These are phyloP conservation scores for Lysandra bellargus DNA, from an alignment of 2,888 invertebrate genomes.

Conservation along the genomic window DNA sequence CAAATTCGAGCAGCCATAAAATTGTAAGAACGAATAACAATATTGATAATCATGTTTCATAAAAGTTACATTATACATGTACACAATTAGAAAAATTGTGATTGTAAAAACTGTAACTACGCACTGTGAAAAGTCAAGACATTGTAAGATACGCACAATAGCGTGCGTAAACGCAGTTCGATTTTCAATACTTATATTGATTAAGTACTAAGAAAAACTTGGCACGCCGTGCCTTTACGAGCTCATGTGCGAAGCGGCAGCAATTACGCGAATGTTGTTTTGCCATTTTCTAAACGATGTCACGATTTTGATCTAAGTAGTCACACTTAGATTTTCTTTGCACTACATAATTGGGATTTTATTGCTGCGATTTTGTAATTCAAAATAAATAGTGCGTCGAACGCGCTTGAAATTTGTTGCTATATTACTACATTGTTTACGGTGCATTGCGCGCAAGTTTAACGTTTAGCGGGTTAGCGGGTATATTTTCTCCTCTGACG, in stretches of 20 bases:
- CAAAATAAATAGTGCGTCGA: slow-evolving; percentile 19
- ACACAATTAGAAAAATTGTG: neutral
- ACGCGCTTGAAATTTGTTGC: slow-evolving; percentile 22
- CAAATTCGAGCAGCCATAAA: no score
- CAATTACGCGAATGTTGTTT: slow-evolving; percentile 44
- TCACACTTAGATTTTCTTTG: slow-evolving; percentile 30
- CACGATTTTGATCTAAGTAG: slow-evolving; percentile 40
- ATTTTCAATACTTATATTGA: slow-evolving; percentile 69
- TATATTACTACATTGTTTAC: slow-evolving; percentile 24
- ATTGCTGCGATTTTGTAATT: slow-evolving; percentile 32
- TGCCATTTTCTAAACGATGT: slow-evolving; percentile 43
- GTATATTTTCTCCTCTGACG: neutral
- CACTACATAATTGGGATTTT: slow-evolving; percentile 29
- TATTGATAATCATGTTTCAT: no score
- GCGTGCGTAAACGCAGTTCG: slow-evolving; percentile 56
- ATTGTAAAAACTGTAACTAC: neutral
- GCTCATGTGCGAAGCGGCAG: slow-evolving; percentile 43
- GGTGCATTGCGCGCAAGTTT: neutral
- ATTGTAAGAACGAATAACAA: no score
- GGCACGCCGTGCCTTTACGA: slow-evolving; percentile 53
- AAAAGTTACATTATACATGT: neutral
- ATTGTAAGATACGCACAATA: slow-evolving; percentile 45
- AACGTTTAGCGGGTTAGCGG: slow-evolving; percentile 8
- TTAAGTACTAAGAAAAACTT: slow-evolving; percentile 65
- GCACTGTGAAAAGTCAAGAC: slow-evolving; percentile 26